Base-by-base conservation (phyloP, 1,140 invertebrate genomes). In the Megathymus violae region DNA sequence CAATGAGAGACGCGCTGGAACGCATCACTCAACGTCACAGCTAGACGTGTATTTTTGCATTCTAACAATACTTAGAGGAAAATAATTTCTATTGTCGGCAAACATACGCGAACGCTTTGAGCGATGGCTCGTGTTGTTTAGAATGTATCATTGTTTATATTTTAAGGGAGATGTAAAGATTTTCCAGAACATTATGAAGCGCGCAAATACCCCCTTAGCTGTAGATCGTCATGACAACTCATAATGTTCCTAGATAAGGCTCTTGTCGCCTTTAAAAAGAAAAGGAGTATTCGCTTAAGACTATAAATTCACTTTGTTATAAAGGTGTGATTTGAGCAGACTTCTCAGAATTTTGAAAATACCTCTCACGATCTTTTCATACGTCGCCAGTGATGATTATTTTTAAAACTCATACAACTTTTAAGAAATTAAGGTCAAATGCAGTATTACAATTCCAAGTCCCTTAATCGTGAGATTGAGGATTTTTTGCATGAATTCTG, bases 11-110 rank as follows among this genome's bases (percentile, higher is more conserved):
- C 82, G 81, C 73, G 71, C 64, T 71, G 75, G 73, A 75, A 80
- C 78, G 80, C 74, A 85, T 85, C 80, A 82, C 78, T 82, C 86
- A 87, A 89, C 80, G 86, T 89, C 86, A 85, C 74, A 69, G 67
- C 77, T 79, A 72, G 78, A 82, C 82, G 69, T 76, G 73, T 84
- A 84, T 86, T 88, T 88, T 85, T 86, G 78, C 83, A 85, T 84
- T 67, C 71, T 76, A 74, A 85, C 80, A 85, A 88, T 84, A 78
- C 85, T 85, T 81, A 80, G 77, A 72, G 80, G 78, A 81, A 68
- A 86, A 86, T 86, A 82, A 86, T 88, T 82, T 86, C 79, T 82
- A 82, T 85, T 81, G 78, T 84, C 78, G 71, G 78, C 72, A 78
- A 78, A 80, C 69, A 80, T 73, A 76, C 68, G 69, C 67, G 59